Percentiles rank a stretch among this genome's conserved stretches.
phyloP scores from a whole-genome alignment of 2,797 vertebrate genomes.

The Strix occidentalis region DNA sequence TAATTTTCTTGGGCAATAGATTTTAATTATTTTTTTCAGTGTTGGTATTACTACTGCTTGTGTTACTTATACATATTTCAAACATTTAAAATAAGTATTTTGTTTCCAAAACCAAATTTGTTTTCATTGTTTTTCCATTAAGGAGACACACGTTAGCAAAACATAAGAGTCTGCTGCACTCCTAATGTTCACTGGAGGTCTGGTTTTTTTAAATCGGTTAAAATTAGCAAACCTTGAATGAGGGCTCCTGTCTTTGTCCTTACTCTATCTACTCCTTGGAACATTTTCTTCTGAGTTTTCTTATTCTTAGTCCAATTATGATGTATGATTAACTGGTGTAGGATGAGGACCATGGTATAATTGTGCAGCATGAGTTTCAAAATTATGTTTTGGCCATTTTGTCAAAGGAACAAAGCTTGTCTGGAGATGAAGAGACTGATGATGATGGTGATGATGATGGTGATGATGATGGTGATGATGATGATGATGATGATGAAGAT shows the following conservation, averaged over 20 bases:
- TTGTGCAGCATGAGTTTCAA: not conserved
- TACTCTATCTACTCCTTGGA: not conserved
- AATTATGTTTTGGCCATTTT: constrained; percentile 47
- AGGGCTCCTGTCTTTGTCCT: not conserved
- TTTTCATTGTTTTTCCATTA: not conserved
- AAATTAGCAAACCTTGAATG: not conserved
- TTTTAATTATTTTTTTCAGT: not conserved
- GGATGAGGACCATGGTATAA: not conserved
- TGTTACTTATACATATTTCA: not conserved
- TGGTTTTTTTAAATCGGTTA: not conserved
- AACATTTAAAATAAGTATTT: not conserved
- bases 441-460: not conserved
- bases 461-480: not conserved
- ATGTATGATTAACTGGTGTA: not conserved
- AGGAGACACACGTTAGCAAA: not conserved
- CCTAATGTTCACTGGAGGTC: not conserved
- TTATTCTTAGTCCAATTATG: not conserved
- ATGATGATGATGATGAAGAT: not conserved
- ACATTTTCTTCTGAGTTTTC: not conserved
- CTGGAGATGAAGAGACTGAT: constrained; percentile 42
- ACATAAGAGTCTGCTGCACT: not conserved
- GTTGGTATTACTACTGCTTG: not conserved
- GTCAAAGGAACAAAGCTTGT: constrained; percentile 57
- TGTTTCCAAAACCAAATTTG: not conserved
- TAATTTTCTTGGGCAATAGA: not conserved